phyloP scores from a whole-genome alignment of 1,140 invertebrate genomes.

The Berghia stephanieae region DNA sequence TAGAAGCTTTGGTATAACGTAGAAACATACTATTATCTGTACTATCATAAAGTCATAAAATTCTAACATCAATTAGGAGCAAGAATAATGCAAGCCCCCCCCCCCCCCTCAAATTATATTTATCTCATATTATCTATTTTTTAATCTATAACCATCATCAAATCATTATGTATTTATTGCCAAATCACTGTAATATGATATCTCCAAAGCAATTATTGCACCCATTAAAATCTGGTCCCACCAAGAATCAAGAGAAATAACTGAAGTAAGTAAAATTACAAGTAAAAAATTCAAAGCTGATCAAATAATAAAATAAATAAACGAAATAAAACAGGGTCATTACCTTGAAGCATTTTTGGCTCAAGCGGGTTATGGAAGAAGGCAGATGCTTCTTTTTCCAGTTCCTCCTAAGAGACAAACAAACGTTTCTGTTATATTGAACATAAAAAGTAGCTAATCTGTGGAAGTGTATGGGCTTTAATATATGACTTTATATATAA shows the following conservation, averaged over 20 bases:
- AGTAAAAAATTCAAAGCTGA: not conserved
- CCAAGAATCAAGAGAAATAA: not conserved
- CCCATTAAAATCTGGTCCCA: not conserved
- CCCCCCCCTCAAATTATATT: too few relatives aligned
- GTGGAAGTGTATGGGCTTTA: not conserved
- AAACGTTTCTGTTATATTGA: not conserved
- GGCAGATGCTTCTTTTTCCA: slow-evolving; percentile 37
- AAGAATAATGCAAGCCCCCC: too few relatives aligned
- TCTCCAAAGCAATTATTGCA: not conserved
- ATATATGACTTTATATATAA: not conserved
- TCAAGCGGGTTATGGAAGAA: slow-evolving; percentile 40
- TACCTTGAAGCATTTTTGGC: slow-evolving; percentile 41
- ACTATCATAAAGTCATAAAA: too few relatives aligned
- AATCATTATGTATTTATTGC: too few relatives aligned
- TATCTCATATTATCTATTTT: too few relatives aligned
- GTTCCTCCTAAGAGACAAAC: slow-evolving; percentile 38
- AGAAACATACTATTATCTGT: too few relatives aligned
- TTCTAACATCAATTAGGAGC: too few relatives aligned
- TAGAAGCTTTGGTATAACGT: too few relatives aligned
- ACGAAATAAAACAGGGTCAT: not conserved
- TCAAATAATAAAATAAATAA: not conserved
- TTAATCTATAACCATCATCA: too few relatives aligned
- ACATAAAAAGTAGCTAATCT: not conserved
- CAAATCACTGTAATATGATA: too few relatives aligned
- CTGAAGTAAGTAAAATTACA: not conserved